Base-by-base conservation (phyloP, 1,140 invertebrate genomes). In the Brachionus rubens region DNA sequence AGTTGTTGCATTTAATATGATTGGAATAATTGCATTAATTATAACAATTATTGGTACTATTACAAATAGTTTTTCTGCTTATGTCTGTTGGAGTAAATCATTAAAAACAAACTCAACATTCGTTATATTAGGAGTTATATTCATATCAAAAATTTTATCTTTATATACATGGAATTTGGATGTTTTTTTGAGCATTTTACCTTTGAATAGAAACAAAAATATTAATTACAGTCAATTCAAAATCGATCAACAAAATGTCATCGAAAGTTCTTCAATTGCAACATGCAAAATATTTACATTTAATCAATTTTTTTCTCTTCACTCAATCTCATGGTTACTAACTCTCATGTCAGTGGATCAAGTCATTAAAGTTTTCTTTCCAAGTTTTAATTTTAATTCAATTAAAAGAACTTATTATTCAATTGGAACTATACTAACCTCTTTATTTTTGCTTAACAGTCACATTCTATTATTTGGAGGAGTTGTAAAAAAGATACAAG, bases 261-360 rank as follows among this genome's bases (percentile, higher is more conserved):
- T 65, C 2, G 59, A 65, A 43, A 43, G 59, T 43, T 19, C 30
- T 4, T 65, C 59, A 4, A 65, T 65, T 43, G 36, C 59, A 46
- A 65, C 59, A 24, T 65, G 59, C 43, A 65, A 65, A 43, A 65
- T 65, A 21, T 65, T 65, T 65, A 41, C 59, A 41, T 65, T 65
- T 43, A 43, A 30, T 19, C 59, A 65, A 26, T 65, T 65, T 26
- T 65, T 43, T 43, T 65, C 59, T 16, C 14, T 65, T 36, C 59
- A 65, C 24, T 43, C 59, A 12, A 65, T 43, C 0, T 65, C 59
- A 65, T 65, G 59, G 59, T 24, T 65, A 3, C 24, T 65, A 43
- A 65, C 59, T 1, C 43, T 30, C n/a, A 65, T 65, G 59, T 9
- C 59, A 24, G 2, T 65, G 24, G 59, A 65, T 36, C 59, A 65